Percentiles rank a stretch among this genome's conserved stretches.
phyloP scores from a whole-genome alignment of 1,140 invertebrate species.

The Drosophila athabasca region DNA sequence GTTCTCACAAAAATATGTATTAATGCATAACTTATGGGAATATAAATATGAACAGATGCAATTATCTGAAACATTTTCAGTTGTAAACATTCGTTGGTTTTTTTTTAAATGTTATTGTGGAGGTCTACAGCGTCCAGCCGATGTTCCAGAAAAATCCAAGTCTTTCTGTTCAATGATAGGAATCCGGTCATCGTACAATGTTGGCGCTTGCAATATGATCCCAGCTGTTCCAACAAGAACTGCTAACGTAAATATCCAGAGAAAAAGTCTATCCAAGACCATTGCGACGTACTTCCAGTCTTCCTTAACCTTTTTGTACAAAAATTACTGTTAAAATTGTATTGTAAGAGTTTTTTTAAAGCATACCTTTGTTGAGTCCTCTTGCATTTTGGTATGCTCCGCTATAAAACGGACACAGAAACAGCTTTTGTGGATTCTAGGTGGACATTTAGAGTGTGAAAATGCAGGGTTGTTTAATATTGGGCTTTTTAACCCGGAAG shows the following conservation, averaged over 20 bases:
- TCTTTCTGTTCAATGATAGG: conserved; percentile 93
- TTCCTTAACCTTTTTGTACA: conserved; percentile 90
- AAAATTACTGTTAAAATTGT: neutral
- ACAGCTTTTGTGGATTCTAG: conserved; percentile 94
- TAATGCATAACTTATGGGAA: conserved; percentile 1
- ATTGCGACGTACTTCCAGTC: conserved; percentile 99
- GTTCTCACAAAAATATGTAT: neutral
- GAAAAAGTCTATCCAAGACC: conserved; percentile 97
- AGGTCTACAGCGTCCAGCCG: conserved; percentile 87
- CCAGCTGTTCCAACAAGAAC: conserved; percentile 96
- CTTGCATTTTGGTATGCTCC: conserved; percentile 95
- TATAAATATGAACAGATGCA: conserved; percentile 1
- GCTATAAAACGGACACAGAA: conserved; percentile 97
- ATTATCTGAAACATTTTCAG: conserved; percentile 16
- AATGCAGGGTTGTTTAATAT: conserved; percentile 89
- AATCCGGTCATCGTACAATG: conserved; percentile 93
- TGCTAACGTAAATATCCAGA: conserved; percentile 98
- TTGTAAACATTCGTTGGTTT: conserved; percentile 17
- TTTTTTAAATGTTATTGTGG: conserved; percentile 71
- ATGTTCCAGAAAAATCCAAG: conserved; percentile 91
- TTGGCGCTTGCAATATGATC: conserved; percentile 94
- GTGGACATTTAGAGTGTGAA: conserved; percentile 91
- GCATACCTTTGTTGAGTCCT: conserved; percentile 95
- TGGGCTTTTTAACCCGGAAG: conserved; percentile 87
- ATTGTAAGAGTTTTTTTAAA: neutral